Conservation (phyloP, 2,797 vertebrate genomes). For the Taeniopygia guttata region DNA sequence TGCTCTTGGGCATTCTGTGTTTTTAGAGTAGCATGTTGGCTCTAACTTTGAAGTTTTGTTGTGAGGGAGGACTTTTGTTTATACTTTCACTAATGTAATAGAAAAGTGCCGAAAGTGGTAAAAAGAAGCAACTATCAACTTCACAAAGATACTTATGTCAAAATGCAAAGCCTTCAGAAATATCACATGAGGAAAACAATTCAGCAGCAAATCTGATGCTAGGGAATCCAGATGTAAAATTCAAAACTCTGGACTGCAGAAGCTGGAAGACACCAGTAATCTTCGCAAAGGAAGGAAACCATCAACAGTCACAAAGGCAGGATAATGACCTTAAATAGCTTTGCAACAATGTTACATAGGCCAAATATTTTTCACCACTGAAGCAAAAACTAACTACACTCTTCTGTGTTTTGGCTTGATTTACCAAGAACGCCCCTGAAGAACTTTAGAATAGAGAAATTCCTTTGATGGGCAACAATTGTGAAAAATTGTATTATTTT, state of each 20-base stretch:
- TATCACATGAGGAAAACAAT: neutral
- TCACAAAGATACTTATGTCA: neutral
- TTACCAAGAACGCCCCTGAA: neutral
- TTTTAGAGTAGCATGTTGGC: neutral
- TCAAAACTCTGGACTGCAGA: neutral
- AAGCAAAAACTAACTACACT: neutral
- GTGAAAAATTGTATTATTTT: neutral
- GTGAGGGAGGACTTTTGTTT: neutral
- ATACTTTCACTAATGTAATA: neutral
- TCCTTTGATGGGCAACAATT: neutral
- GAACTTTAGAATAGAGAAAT: neutral
- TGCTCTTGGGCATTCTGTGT: neutral
- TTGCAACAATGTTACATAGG: neutral
- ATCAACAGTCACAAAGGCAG: neutral
- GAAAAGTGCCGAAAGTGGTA: neutral
- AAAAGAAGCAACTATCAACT: neutral
- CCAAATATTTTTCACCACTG: neutral
- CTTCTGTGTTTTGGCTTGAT: neutral
- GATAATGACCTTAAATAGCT: neutral
- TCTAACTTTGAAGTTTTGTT: neutral
- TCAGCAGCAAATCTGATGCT: neutral
- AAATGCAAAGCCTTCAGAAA: neutral
- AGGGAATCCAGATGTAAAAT: neutral
- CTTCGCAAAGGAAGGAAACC: neutral
- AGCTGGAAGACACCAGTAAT: neutral